Conservation (phyloP, 2,888 invertebrate genomes). For the Ametastegia equiseti region DNA sequence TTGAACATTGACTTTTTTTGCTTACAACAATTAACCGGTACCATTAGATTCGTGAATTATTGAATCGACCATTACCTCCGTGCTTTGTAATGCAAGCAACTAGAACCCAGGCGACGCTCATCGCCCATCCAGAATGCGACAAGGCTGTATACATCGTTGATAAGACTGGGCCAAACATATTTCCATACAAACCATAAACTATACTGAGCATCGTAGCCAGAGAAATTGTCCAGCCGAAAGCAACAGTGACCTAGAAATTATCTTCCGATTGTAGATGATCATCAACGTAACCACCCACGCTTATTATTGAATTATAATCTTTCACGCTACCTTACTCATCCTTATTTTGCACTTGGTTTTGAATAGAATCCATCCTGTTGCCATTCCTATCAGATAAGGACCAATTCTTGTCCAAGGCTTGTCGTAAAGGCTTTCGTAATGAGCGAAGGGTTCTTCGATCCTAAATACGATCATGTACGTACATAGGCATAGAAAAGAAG, state of each 20-base stretch:
- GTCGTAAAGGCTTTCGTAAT: conserved; percentile 68
- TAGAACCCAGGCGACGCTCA: conserved; percentile 75
- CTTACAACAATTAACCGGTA: conserved; percentile 20
- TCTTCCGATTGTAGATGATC: background rate
- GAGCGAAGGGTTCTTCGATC: conserved; percentile 66
- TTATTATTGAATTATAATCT: background rate
- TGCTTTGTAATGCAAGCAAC: conserved; percentile 75
- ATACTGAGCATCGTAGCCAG: conserved; percentile 65
- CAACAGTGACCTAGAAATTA: conserved; percentile 58
- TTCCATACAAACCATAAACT: conserved; percentile 71
- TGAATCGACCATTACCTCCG: conserved; percentile 69
- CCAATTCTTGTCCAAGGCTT: conserved; percentile 73
- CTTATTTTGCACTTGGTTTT: conserved; percentile 65
- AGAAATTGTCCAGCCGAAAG: conserved; percentile 68
- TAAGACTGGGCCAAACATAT: conserved; percentile 62
- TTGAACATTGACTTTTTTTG: too few relatives aligned
- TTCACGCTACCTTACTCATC: conserved; percentile 59
- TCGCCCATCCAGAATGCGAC: conserved; percentile 76
- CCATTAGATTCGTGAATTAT: background rate
- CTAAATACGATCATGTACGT: conserved; percentile 53
- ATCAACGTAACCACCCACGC: background rate
- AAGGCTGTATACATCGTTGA: conserved; percentile 73
- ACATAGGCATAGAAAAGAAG: too few relatives aligned
- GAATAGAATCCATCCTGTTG: conserved; percentile 67
- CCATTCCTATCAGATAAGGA: conserved; percentile 72